Conservation (phyloP, 1,140 invertebrate species). For the Ruditapes philippinarum region DNA sequence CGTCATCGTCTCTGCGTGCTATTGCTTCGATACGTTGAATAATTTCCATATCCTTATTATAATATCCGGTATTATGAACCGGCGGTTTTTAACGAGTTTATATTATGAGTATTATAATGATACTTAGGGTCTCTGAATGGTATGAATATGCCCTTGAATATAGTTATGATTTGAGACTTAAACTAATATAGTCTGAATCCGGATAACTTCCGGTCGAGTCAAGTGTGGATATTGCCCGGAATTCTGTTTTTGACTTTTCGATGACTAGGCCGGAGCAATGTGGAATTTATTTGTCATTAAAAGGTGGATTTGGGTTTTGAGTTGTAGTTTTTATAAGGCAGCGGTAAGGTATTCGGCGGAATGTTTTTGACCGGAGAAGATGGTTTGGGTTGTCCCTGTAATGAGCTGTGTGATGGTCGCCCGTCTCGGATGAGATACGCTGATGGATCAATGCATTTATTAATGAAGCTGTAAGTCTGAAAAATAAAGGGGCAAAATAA, state of each 20-base stretch:
- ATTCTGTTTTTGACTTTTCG: background rate
- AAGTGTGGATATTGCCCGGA: conserved; percentile 56
- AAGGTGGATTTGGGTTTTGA: conserved; percentile 20
- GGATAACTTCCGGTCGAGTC: conserved; percentile 54
- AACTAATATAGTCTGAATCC: conserved; percentile 50
- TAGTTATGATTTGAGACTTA: conserved; percentile 45
- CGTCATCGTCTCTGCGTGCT: conserved; percentile 66
- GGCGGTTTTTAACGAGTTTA: conserved; percentile 21
- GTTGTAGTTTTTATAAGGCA: conserved; percentile 19
- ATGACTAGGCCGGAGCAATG: background rate
- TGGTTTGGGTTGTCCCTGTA: background rate
- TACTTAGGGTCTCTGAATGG: background rate
- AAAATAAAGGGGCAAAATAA: background rate
- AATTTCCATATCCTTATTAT: conserved; percentile 46
- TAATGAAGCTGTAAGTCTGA: conserved; percentile 40
- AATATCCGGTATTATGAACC: background rate
- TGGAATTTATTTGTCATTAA: conserved; percentile 51
- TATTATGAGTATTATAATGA: conserved; percentile 34
- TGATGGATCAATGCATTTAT: conserved; percentile 51
- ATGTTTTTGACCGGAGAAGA: conserved; percentile 1
- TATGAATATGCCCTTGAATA: conserved; percentile 17
- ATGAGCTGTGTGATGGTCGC: background rate
- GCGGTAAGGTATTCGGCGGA: conserved; percentile 30
- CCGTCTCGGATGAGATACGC: conserved; percentile 53
- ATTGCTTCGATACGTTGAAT: conserved; percentile 45